Base-by-base conservation (phyloP, 2,113 vertebrate genomes). In the Phainopepla nitens region DNA sequence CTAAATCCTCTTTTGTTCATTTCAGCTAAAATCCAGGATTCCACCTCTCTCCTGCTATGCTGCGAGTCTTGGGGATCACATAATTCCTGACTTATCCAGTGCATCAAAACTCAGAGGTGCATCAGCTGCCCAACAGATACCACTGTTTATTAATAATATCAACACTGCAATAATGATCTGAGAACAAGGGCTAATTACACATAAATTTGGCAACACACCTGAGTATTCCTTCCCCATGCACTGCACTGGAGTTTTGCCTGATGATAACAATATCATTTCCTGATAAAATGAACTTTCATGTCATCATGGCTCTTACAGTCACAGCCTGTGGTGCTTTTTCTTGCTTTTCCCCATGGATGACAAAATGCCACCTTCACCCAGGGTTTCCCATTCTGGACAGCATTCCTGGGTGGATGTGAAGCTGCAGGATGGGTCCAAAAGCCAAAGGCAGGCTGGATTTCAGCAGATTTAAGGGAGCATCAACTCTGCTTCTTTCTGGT, bases 1-100 rank as follows among this genome's bases (percentile, higher is more conserved):
- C 39, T 10, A 39, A 39, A 39, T 39, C 12, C 39, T n/a, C n/a
- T 60, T 47, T 54, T 77, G 35, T 33, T 11, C 3, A 7, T 39
- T 39, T 39, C 39, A 39, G 12, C 39, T 39, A 39, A 39, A 39
- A 39, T 13, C 47, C 5, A 4, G 21, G 42, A 56, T 11, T n/a
- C 28, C 4, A 31, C 22, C 21, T 39, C n/a, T 62, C 49, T 19
- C 42, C 62, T 39, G n/a, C n/a, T 33, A 1, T 29, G 6, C 19
- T 9, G 2, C 3, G 3, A 25, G 31, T 28, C 44, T 28, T 17
- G 7, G 58, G 54, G 18, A 39, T 60, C 35, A 9, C 13, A 49
- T 7, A 4, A 1, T 54, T 45, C 56, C 47, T 15, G 22, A 16
- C 16, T 20, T 7, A 7, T 22, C 12, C 7, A 4, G 7, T 2